A percentile compares a stretch with the other conserved stretches of the same genome.
Evolutionary conservation across 2,113 vertebrate species (phyloP).

Genomic region (Colossoma macropomum): DNA sequence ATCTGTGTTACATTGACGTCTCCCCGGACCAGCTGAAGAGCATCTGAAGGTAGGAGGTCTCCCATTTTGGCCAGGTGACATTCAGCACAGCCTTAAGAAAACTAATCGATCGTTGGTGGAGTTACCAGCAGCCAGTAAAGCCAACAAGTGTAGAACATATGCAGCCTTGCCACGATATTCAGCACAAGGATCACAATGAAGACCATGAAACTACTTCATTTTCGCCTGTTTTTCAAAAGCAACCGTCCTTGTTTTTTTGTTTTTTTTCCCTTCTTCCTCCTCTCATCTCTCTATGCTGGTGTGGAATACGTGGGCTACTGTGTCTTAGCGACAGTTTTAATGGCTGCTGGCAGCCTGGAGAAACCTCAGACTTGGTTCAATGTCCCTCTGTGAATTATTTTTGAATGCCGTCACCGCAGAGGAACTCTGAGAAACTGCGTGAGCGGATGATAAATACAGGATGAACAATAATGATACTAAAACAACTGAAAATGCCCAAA

Average conservation of each 20-base stretch:
- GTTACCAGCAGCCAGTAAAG: not conserved
- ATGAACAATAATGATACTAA: not conserved
- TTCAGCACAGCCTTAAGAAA: not conserved
- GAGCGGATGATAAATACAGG: slow-evolving; percentile 18
- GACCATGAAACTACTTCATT: slow-evolving; percentile 46
- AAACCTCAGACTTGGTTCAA: slow-evolving; percentile 35
- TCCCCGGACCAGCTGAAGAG: too few species aligned
- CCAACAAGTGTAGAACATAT: not conserved
- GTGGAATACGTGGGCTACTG: not conserved
- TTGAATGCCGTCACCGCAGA: slow-evolving; percentile 10
- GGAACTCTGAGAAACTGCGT: not conserved
- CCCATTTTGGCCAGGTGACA: too few species aligned
- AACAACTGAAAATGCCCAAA: not conserved
- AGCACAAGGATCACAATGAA: slow-evolving; percentile 16
- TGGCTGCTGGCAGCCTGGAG: slow-evolving; percentile 16
- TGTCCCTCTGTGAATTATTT: not conserved
- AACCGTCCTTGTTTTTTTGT: not conserved
- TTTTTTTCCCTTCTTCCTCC: too few species aligned
- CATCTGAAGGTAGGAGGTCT: too few species aligned
- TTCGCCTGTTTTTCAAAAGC: slow-evolving; percentile 15
- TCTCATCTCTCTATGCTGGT: not conserved
- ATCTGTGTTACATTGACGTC: too few species aligned
- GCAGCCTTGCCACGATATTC: slow-evolving; percentile 38
- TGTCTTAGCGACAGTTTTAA: not conserved
- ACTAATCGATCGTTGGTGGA: not conserved